Base-by-base conservation (phyloP, 2,888 invertebrate genomes). In the Aphodius sticticus region DNA sequence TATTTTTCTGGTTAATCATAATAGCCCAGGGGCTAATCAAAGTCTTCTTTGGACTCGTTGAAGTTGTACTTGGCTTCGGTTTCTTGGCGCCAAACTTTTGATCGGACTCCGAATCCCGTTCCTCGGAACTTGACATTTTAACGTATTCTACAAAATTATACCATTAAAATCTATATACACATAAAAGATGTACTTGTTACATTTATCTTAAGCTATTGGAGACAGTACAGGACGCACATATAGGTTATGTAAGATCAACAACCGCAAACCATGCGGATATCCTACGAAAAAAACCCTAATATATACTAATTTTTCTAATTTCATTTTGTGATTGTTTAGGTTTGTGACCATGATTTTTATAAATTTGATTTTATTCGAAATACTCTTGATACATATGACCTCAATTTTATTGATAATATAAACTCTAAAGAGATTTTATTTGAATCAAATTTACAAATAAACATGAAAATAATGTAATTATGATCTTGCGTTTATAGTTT, bases 221-320 rank as follows among this genome's bases (percentile, higher is more conserved):
- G 26, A 26, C 1, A 53, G 12, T 53, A 53, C 53, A 53, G 6
- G 53, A 53, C 53, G 53, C 53, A 53, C 53, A 53, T 12, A 53
- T 9, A 53, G 53, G 53, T 53, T 53, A 53, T 53, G 53, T 53
- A 7, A 53, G 53, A 53, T 53, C 53, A 53, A 53, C 53, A 53
- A 53, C 12, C 53, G 53, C 9, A 53, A 53, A 53, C 53, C 53
- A 53, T 53, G 53, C 53, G 53, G 53, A 53, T 12, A 53, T 12
- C 53, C 53, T 53, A 53, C 53, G 53, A 53, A 53, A 53, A 53
- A 53, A 53, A 53, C 53, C 53, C 53, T 53, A 53, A 53, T 53
- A 53, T 2, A 53, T 53, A 2, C 53, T 9, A 53, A 53, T 53
- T 26, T 26, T 26, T 26, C 26, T 26, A 26, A 26, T 26, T 26